phyloP scores from a whole-genome alignment of 2,113 vertebrate genomes.

The Meles meles region DNA sequence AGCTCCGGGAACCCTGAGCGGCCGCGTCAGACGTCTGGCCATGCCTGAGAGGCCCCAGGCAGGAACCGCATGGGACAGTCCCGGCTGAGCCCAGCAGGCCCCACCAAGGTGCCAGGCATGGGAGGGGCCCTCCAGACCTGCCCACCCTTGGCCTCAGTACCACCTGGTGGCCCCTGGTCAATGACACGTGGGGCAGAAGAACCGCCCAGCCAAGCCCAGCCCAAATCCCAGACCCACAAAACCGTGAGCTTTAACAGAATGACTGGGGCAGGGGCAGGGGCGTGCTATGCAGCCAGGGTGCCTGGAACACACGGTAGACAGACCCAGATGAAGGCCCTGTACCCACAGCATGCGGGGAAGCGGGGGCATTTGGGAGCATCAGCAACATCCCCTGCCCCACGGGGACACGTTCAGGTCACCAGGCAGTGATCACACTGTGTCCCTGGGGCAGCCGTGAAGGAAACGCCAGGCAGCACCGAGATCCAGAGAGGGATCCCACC shows the following conservation, averaged over 20 bases:
- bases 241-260: accelerated
- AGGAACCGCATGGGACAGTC: neutral
- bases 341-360: too few relatives aligned
- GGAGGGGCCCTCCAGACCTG: neutral
- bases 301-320: accelerated
- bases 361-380: too few relatives aligned
- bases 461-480: accelerated
- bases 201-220: accelerated
- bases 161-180: neutral
- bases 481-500: neutral
- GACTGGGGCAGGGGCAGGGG: accelerated
- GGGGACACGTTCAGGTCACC: neutral
- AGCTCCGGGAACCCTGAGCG: too few relatives aligned
- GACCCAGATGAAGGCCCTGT: neutral
- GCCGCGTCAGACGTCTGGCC: neutral
- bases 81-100: neutral
- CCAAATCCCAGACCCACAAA: neutral
- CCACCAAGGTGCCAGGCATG: neutral
- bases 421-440: neutral
- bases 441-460: accelerated
- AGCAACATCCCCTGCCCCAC: neutral
- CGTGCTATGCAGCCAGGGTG: accelerated
- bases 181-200: neutral
- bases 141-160: accelerated
- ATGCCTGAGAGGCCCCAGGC: neutral